Evolutionary conservation across 2,888 invertebrate genomes (phyloP), one percentile per base, ranked within the genome.

Genomic region (Acleris emargana): DNA sequence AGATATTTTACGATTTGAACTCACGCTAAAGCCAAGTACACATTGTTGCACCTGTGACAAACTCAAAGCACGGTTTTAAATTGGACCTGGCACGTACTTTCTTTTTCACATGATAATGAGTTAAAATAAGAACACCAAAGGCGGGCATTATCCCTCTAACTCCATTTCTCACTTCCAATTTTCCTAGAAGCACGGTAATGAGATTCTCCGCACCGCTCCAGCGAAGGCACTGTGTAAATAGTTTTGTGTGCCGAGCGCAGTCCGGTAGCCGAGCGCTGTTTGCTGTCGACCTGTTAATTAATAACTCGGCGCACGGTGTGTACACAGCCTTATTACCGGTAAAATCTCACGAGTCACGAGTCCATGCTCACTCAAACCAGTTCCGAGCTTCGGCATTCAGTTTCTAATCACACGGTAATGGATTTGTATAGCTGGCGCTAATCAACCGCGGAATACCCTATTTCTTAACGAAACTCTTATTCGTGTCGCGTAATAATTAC

Each of bases 241-340:
- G 79, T 71, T 74, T 79, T 92, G 91, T 91, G 86, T 91, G 76
- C 87, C 72, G 63, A 89, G 91, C 88, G 90, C 90, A 87, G 84
- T 77, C 84, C 91, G 77, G 91, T 91, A 92, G 91, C 91, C 82
- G 81, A 83, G 80, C 82, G 81, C 86, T 91, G 89, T 91, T 92
- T 92, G 86, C 90, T 91, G 91, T 91, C 91, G 90, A 92, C 88
- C 88, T 91, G 91, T 88, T 92, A 92, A 92, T 92, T 92, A 92
- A 92, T 91, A 91, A 92, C 91, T 81, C 89, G 89, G 83, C 82
- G 88, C 80, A 80, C 84, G 79, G 78, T 91, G 89, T 91, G 82
- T 91, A 88, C 91, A 88, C 89, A 89, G 89, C 91, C 91, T 92
- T 92, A 92, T 92, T 92, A 91, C 91, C 81, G 83, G 91, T 91